Evolutionary conservation across 2,797 vertebrate species (phyloP).

Genomic region (Esox lucius): DNA sequence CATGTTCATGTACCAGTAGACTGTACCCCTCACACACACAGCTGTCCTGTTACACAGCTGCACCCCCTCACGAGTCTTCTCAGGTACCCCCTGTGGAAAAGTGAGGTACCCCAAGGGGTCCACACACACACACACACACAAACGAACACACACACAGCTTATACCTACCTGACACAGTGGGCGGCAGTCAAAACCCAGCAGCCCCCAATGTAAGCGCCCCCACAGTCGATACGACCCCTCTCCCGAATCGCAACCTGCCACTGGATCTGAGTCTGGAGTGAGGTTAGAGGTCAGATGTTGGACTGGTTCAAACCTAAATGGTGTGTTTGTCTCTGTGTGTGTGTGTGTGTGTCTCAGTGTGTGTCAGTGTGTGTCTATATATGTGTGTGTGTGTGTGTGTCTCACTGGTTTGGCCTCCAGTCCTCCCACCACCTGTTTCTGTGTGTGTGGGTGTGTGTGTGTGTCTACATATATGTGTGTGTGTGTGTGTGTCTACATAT

Average conservation of each 20-base stretch:
- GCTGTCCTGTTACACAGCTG: too few species aligned
- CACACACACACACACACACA: not conserved
- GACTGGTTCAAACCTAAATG: not conserved
- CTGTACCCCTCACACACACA: too few species aligned
- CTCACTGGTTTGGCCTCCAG: conserved; percentile 63
- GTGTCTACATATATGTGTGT: too few species aligned
- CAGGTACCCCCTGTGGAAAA: too few species aligned
- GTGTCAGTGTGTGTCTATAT: too few species aligned
- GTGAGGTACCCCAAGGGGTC: not conserved
- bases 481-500: too few species aligned
- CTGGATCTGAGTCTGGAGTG: conserved; percentile 85
- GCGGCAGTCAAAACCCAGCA: conserved; percentile 95
- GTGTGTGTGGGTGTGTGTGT: too few species aligned
- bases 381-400: too few species aligned
- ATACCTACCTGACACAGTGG: conserved; percentile 87
- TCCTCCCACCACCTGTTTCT: conserved; percentile 68
- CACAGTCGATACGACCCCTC: conserved; percentile 71
- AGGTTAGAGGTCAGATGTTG: conserved; percentile 1
- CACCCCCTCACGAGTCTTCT: too few species aligned
- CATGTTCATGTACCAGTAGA: too few species aligned
- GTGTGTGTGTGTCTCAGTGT: conserved; percentile 1
- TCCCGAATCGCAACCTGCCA: conserved; percentile 91
- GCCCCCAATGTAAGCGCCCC: conserved; percentile 88
- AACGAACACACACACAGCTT: not conserved
- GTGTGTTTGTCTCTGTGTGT: not conserved